Percentiles rank a stretch among this genome's conserved stretches.
phyloP scores from a whole-genome alignment of 2,888 invertebrate species.

The Ochropleura plecta region DNA sequence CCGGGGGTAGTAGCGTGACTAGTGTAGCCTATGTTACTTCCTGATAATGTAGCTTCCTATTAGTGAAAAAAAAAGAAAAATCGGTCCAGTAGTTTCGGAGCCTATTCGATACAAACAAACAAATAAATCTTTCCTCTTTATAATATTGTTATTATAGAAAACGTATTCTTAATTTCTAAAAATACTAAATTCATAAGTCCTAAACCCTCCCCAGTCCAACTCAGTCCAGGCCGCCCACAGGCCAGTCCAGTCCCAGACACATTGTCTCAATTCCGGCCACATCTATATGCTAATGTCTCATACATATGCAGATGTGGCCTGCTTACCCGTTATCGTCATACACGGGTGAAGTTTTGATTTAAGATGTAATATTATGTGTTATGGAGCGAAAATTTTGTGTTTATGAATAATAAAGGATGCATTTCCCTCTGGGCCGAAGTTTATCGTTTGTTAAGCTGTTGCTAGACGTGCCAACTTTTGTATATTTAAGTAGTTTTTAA shows the following conservation, averaged over 20 bases:
- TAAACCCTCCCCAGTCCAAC: background rate
- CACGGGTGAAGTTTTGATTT: constrained; percentile 49
- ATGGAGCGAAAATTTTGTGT: constrained; percentile 4
- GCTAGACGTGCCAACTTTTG: constrained; percentile 17
- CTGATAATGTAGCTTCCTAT: too few relatives aligned
- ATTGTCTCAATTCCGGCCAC: constrained; percentile 58
- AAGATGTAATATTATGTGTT: background rate
- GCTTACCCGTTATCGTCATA: constrained; percentile 48
- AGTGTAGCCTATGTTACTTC: too few relatives aligned
- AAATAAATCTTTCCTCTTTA: too few relatives aligned
- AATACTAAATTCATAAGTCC: background rate
- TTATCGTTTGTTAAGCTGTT: constrained; percentile 24
- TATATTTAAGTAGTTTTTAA: constrained; percentile 6
- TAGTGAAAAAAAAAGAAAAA: too few relatives aligned
- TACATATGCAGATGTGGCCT: constrained; percentile 61
- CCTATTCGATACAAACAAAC: too few relatives aligned
- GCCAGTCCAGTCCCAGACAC: constrained; percentile 49
- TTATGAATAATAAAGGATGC: constrained; percentile 29
- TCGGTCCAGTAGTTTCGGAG: too few relatives aligned
- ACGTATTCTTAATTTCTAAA: background rate
- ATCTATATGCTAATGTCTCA: constrained; percentile 67
- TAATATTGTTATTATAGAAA: too few relatives aligned
- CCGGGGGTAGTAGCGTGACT: too few relatives aligned
- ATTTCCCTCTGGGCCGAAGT: constrained; percentile 27
- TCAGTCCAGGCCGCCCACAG: background rate